Evolutionary conservation across 2,888 invertebrate species (phyloP).

Genomic region (Dryococelus australis): DNA sequence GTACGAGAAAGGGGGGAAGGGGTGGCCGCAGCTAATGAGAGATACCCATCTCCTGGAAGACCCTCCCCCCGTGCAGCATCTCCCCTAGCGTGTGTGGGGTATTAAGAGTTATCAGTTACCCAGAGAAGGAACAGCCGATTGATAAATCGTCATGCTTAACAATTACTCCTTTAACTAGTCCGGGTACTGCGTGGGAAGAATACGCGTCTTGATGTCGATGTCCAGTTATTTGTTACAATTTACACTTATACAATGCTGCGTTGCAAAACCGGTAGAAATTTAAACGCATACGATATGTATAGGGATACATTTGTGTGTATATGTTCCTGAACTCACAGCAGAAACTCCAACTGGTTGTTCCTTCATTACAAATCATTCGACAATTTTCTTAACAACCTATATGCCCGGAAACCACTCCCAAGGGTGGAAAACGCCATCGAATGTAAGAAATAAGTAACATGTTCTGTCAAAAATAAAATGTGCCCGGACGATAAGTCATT

Average conservation of each 20-base stretch:
- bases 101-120: conserved; percentile 23
- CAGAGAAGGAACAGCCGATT: not conserved
- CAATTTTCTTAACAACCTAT: too few relatives aligned
- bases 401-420: too few relatives aligned
- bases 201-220: not conserved
- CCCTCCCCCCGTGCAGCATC: not conserved
- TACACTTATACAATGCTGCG: not conserved
- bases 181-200: not conserved
- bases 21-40: conserved; percentile 37
- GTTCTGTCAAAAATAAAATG: too few relatives aligned
- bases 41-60: conserved; percentile 39
- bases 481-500: too few relatives aligned
- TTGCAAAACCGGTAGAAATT: too few relatives aligned
- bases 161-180: conserved; percentile 12
- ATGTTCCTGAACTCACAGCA: too few relatives aligned
- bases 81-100: not conserved
- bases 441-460: too few relatives aligned
- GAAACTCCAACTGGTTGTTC: too few relatives aligned
- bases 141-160: conserved; percentile 17
- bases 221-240: not conserved
- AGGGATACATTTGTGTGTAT: too few relatives aligned
- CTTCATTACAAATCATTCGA: too few relatives aligned
- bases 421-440: too few relatives aligned
- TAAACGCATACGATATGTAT: too few relatives aligned
- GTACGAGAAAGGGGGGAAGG: not conserved